A percentile compares a stretch with the other conserved stretches of the same genome.
Evolutionary conservation across 2,888 invertebrate species (phyloP).

Genomic region (Heliconius cydno): DNA sequence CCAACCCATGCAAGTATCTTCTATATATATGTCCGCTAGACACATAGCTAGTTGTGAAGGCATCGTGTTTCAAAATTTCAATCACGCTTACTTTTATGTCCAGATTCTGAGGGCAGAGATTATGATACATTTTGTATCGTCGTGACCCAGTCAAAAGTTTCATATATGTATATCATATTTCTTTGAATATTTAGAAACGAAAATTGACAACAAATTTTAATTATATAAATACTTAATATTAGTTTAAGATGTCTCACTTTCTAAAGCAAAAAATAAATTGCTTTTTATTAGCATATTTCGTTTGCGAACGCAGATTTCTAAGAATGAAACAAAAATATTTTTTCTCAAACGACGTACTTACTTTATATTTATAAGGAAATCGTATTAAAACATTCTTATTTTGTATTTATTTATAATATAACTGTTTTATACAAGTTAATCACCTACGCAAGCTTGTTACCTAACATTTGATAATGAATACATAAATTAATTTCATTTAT

Average conservation of each 20-base stretch:
- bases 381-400: background rate
- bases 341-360: background rate
- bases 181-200: background rate
- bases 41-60: background rate
- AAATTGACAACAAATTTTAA: background rate
- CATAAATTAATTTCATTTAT: background rate
- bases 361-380: background rate
- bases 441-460: background rate
- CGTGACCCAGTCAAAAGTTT: background rate
- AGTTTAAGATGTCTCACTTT: background rate
- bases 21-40: too few relatives aligned
- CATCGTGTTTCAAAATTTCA: background rate
- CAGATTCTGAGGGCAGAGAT: background rate
- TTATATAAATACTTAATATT: conserved; percentile 1
- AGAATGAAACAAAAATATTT: background rate
- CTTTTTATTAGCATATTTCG: background rate
- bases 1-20: too few relatives aligned
- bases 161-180: background rate
- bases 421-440: background rate
- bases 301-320: background rate
- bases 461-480: background rate
- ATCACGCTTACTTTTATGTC: conserved; percentile 11
- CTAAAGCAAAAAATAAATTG: background rate
- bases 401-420: background rate
- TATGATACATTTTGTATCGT: background rate